phyloP scores from a whole-genome alignment of 2,113 vertebrate species.

The Meriones unguiculatus region DNA sequence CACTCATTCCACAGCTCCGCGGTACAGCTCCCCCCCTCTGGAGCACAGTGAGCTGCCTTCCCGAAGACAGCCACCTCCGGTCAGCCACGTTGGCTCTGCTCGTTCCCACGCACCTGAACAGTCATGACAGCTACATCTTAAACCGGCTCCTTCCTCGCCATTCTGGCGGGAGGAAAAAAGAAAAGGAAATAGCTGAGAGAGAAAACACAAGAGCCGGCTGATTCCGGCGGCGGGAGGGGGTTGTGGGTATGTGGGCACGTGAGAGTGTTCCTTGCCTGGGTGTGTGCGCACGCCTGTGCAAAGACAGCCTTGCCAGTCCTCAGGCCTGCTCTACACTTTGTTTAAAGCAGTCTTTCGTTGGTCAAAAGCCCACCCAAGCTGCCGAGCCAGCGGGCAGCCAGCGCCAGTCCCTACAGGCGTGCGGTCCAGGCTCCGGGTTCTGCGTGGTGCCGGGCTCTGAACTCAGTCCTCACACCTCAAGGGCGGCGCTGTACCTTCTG shows the following conservation, averaged over 20 bases:
- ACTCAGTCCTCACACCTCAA: neutral
- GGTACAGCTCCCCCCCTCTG: neutral
- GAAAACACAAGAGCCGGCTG: neutral
- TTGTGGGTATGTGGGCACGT: neutral
- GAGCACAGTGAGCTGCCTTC: neutral
- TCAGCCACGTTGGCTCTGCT: neutral
- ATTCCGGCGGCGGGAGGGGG: neutral
- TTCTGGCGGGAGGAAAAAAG: slow-evolving; percentile 9
- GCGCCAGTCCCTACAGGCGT: neutral
- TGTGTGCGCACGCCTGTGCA: neutral
- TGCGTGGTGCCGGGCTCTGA: neutral
- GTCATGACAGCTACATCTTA: neutral
- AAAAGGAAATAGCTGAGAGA: neutral
- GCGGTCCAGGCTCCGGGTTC: neutral
- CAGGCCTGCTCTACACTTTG: neutral
- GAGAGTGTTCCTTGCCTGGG: neutral
- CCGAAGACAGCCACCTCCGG: neutral
- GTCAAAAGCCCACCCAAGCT: neutral
- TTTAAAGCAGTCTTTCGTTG: neutral
- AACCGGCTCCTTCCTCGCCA: neutral
- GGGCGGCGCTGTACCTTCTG: no score
- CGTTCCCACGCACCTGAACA: neutral
- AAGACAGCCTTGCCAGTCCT: neutral
- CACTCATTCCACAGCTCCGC: neutral
- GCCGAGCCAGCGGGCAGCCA: neutral